Percentiles rank a stretch among this genome's conserved stretches.
Evolutionary conservation across 1,140 invertebrate genomes (phyloP).

Genomic region (Steinernema feltiae): DNA sequence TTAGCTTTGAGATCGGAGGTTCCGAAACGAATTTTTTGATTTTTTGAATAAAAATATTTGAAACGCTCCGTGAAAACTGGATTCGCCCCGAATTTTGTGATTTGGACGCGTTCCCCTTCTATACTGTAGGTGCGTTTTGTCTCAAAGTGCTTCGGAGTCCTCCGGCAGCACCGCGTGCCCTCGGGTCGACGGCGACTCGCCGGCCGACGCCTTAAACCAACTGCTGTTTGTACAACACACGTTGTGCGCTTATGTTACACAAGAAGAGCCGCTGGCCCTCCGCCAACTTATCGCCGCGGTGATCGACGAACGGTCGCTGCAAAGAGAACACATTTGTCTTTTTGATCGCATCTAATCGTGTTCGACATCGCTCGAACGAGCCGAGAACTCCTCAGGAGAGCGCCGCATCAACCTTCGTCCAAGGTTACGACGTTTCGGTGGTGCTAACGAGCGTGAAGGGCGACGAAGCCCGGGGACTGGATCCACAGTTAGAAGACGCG

Average conservation of each 20-base stretch:
- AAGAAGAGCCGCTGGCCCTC: neutral
- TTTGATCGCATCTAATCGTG: neutral
- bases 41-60: too few species aligned
- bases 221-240: slow-evolving; percentile 11
- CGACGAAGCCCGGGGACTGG: neutral
- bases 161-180: neutral
- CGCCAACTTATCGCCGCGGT: neutral
- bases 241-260: slow-evolving; percentile 3
- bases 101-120: too few species aligned
- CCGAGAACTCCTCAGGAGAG: neutral
- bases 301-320: neutral
- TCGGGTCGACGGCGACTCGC: neutral
- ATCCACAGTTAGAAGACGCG: neutral
- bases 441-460: slow-evolving; percentile 15
- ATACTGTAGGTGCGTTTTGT: too few species aligned
- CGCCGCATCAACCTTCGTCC: neutral
- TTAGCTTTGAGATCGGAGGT: too few species aligned
- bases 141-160: neutral
- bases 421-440: neutral
- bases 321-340: slow-evolving; percentile 2
- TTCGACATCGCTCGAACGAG: neutral
- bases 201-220: too few species aligned
- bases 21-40: too few species aligned
- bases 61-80: too few species aligned
- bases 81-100: too few species aligned